phyloP scores from a whole-genome alignment of 2,113 vertebrate species.

The Chroicocephalus ridibundus region DNA sequence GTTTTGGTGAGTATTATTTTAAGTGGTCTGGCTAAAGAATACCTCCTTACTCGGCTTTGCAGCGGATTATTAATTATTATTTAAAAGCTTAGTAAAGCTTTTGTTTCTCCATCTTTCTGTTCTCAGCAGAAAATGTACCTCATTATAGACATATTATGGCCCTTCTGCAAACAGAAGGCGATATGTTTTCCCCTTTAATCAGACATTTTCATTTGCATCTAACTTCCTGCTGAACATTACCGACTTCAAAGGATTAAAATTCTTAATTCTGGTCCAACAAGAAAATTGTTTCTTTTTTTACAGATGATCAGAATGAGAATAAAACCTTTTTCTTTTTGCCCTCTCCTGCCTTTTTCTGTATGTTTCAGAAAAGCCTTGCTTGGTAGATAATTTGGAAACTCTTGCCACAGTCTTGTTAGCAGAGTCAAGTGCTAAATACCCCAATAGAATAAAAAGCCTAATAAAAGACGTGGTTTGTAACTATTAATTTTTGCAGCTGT shows the following conservation, averaged over 20 bases:
- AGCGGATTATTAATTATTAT: not conserved
- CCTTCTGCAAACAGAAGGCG: not conserved
- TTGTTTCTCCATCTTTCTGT: not conserved
- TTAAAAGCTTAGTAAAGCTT: not conserved
- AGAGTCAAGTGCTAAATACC: not conserved
- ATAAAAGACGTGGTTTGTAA: slow-evolving; percentile 9
- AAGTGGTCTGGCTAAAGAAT: not conserved
- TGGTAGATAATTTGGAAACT: not conserved
- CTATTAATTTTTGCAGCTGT: slow-evolving; percentile 69
- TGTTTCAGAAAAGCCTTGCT: not conserved
- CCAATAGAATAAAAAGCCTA: not conserved
- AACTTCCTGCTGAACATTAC: not conserved
- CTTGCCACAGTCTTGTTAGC: not conserved
- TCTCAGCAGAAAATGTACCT: not conserved
- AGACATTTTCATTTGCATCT: not conserved
- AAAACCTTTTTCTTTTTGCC: not conserved
- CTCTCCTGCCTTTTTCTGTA: not conserved
- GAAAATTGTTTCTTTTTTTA: not conserved
- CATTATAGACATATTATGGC: not conserved
- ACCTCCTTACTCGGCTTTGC: not conserved
- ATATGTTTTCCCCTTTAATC: not conserved
- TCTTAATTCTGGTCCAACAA: not conserved
- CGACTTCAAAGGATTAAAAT: not conserved
- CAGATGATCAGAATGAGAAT: not conserved
- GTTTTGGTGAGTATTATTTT: not conserved